Percentiles rank a stretch among this genome's conserved stretches.
Conservation (phyloP, 2,113 vertebrate species). For the Bubalus kerabau region DNA sequence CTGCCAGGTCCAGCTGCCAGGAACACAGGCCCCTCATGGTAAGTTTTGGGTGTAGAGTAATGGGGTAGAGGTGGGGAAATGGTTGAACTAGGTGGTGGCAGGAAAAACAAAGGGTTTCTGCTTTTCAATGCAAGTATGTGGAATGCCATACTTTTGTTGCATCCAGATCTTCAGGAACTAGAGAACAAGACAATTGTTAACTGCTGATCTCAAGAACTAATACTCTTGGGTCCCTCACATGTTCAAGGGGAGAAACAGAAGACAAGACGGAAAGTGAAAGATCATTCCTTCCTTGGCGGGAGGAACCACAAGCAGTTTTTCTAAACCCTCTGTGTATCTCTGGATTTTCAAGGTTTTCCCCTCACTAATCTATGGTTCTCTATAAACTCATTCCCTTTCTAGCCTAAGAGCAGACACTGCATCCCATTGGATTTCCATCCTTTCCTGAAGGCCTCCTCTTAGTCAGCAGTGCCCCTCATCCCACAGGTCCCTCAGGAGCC, state of each 20-base stretch:
- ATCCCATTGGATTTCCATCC: background rate
- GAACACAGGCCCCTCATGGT: background rate
- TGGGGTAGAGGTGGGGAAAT: background rate
- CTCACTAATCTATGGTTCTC: background rate
- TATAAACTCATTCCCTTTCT: background rate
- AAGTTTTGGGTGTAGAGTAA: background rate
- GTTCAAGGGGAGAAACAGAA: background rate
- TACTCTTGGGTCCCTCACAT: background rate
- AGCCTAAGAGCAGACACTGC: background rate
- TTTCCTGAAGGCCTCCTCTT: background rate
- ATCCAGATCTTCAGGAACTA: background rate
- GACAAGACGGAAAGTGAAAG: background rate
- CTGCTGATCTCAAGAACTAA: background rate
- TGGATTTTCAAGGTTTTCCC: background rate
- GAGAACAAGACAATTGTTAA: background rate
- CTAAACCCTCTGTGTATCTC: background rate
- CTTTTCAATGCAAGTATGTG: background rate
- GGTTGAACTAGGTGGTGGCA: background rate
- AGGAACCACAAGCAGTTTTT: background rate
- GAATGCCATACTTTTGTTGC: background rate
- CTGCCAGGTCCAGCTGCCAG: conserved; percentile 83
- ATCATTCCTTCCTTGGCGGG: background rate
- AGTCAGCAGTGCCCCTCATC: background rate
- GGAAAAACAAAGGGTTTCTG: background rate
- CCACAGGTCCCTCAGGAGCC: background rate